Conservation (phyloP, 2,888 invertebrate species). For the Melitaea athalia region DNA sequence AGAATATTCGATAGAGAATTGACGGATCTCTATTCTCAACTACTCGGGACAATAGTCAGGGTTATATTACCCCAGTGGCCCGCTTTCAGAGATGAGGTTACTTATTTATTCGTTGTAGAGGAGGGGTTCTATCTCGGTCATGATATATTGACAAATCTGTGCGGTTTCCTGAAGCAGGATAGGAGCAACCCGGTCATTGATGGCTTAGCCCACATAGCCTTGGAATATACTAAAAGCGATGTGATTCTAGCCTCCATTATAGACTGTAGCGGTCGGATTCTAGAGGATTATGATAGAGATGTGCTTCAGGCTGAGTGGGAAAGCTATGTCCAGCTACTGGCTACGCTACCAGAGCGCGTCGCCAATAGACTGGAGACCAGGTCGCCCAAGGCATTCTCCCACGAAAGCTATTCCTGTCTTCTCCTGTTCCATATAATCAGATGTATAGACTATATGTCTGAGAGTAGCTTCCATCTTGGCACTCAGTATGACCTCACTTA, state of each 20-base stretch:
- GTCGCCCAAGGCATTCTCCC: constrained; percentile 81
- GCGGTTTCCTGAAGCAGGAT: constrained; percentile 73
- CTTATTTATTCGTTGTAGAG: constrained; percentile 78
- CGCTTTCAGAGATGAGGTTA: constrained; percentile 65
- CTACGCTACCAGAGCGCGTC: constrained; percentile 86
- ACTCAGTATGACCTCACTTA: constrained; percentile 65
- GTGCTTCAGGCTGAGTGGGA: constrained; percentile 66
- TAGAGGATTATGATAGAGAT: constrained; percentile 39
- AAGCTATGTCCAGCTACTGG: constrained; percentile 82
- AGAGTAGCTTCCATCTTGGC: constrained; percentile 57
- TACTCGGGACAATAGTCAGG: constrained; percentile 75
- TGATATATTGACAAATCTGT: constrained; percentile 74
- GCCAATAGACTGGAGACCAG: constrained; percentile 85
- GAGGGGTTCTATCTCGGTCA: constrained; percentile 72
- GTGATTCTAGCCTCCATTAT: constrained; percentile 78
- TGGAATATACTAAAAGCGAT: constrained; percentile 81
- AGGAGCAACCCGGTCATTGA: constrained; percentile 53
- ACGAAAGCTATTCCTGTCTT: constrained; percentile 81
- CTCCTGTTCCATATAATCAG: constrained; percentile 84
- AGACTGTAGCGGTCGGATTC: constrained; percentile 50
- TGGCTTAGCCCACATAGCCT: constrained; percentile 67
- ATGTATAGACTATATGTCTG: constrained; percentile 83
- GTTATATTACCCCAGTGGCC: constrained; percentile 84
- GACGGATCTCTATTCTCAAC: constrained; percentile 70
- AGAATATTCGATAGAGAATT: constrained; percentile 55